Evolutionary conservation across 2,797 vertebrate genomes (phyloP), one percentile per base, ranked within the genome.

Genomic region (Lutjanus campechanus): DNA sequence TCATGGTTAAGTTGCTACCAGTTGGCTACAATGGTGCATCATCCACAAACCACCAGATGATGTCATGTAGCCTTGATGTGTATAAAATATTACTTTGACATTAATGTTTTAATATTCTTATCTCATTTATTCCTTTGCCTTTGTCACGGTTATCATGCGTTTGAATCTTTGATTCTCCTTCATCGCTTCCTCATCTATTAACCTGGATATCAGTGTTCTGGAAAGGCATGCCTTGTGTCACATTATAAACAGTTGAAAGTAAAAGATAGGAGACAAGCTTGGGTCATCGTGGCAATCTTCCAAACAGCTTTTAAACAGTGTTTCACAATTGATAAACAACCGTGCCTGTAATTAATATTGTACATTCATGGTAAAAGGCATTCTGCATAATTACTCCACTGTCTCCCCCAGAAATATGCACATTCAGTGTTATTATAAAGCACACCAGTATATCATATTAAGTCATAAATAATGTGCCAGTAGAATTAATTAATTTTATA

Each of bases 271-370:
- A 97, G 96, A 96, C 96, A 95, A 94, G 92, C 93, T 88, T 90
- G 92, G 92, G 91, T 98, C 96, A 89, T 96, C 95, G 93, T 97
- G 95, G 96, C 96, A 97, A 97, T 97, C 92, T 90, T 93, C 94
- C 92, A 94, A 95, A 94, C 92, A 90, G 89, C 92, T 88, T 94
- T 92, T 94, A 93, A 94, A 94, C 87, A 79, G 84, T 85, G 89
- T 89, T 94, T 91, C 84, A 85, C 91, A 85, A 94, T 94, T 94
- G 93, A 95, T 94, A 93, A 94, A 93, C 93, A 94, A 90, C 91
- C 88, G 16, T 7, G 87, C 69, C 88, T 91, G 90, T 95, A 94
- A 95, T 95, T 95, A 95, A 95, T 95, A 92, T 92, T 91, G 90
- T 92, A 91, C 89, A 91, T 92, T 94, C 90, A 85, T 88, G 88